Base-by-base conservation (phyloP, 2,888 invertebrate genomes). In the Anagyrus pseudococci region DNA sequence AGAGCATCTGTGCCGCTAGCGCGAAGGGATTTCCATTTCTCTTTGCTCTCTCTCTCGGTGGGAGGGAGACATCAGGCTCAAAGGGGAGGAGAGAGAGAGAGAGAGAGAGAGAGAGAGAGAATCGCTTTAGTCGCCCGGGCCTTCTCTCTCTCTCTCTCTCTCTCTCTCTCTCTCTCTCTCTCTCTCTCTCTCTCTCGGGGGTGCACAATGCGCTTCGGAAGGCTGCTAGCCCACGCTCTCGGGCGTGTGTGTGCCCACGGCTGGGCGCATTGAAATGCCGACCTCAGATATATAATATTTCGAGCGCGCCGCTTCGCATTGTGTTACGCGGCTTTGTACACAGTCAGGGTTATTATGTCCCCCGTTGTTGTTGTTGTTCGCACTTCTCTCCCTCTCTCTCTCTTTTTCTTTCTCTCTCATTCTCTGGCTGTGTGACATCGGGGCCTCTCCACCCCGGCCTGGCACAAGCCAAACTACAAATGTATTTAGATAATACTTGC, bases 41-140 rank as follows among this genome's bases (percentile, higher is more conserved):
- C 33, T 37, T 4, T 7, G 33, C 33, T 37, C 33, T 15, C 13
- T 2, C 33, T 15, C 33, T 13, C 8, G 8, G 3, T 15, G 33
- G 29, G 33, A 37, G 8, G 17, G 43, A 43, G 7, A 15, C 17
- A 41, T n/a, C 15, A 43, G 20, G 3, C n/a, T n/a, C n/a, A 10
- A 15, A 10, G 8, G 43, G 20, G 43, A 37, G 22, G 40, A 62
- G 41, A 48, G 29, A 52, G 43, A 50, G 37, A 53, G 48, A 43
- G 53, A 54, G 58, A 57, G 53, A 43, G 65, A 55, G 61, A 58
- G 58, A 43, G 61, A 52, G 29, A 52, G 52, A 26, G 73, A 73
- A 73, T 76, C 70, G 68, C 62, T 77, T 75, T 75, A 75, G 75
- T 74, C 73, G 74, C 73, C 13, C 57, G 55, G 33, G 58, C 57